Evolutionary conservation across 2,113 vertebrate species (phyloP).

Genomic region (Pseudorhombus dupliciocellatus): DNA sequence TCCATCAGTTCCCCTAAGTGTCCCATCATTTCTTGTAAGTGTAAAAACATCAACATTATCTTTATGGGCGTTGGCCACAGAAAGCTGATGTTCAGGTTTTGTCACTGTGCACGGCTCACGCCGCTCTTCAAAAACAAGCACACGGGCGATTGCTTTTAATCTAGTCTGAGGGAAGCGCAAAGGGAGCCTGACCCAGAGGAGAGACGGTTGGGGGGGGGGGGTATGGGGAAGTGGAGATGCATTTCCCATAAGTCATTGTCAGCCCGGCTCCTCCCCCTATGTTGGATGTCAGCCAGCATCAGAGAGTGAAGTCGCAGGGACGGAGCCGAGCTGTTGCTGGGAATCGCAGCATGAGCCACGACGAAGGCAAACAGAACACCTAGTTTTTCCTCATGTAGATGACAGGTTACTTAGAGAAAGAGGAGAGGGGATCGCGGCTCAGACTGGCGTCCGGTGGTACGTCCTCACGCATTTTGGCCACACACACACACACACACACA

Average conservation of each 20-base stretch:
- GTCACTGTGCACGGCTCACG: constrained; percentile 13
- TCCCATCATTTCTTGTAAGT: not conserved
- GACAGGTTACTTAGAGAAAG: constrained; percentile 13
- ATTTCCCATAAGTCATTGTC: constrained; percentile 82
- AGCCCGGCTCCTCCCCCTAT: constrained; percentile 53
- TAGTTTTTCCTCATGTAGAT: constrained; percentile 32
- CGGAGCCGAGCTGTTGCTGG: constrained; percentile 22
- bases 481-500: constrained; percentile 1
- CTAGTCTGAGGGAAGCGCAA: constrained; percentile 38
- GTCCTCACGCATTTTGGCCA: constrained; percentile 2
- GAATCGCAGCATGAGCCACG: constrained; percentile 41
- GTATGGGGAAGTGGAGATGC: constrained; percentile 76
- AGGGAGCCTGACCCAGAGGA: constrained; percentile 31
- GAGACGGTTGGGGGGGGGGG: constrained; percentile 38
- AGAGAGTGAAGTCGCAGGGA: constrained; percentile 23
- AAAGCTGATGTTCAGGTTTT: constrained; percentile 5
- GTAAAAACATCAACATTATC: not conserved
- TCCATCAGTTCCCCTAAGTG: not conserved
- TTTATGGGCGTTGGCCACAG: not conserved
- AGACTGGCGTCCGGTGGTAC: constrained; percentile 53
- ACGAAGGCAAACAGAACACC: constrained; percentile 28
- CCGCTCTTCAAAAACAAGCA: constrained; percentile 24
- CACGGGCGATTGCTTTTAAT: constrained; percentile 45
- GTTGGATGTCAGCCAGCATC: constrained; percentile 65
- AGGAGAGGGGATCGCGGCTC: constrained; percentile 20